Evolutionary conservation across 2,797 vertebrate species (phyloP), one percentile per base, ranked within the genome.

Genomic region (Fratercula arctica): DNA sequence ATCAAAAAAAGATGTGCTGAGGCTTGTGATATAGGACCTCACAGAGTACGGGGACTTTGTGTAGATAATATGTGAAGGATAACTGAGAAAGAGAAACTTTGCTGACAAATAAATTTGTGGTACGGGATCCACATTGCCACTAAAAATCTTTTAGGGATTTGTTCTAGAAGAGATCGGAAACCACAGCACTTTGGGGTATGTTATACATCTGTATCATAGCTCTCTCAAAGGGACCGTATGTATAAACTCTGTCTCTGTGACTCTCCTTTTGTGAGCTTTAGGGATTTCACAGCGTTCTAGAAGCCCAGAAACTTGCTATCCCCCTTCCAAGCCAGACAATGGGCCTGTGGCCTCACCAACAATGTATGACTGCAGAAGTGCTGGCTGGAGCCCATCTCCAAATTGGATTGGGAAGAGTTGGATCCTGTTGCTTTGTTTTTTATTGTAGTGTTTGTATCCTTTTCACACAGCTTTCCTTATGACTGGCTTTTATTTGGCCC

Each of bases 401-500:
- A 31, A 87, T 66, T 91, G 66, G 29, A 75, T 28, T 76, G 72
- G 84, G 64, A 95, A 91, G 88, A 86, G 82, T 54, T 92, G 81
- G 64, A 93, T 95, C 66, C 88, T 85, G 31, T 88, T 1, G 0
- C 84, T 91, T 88, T 93, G 53, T 0, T 48, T 48, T 92, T 91
- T 92, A 57, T 94, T 96, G 68, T 94, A 39, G 76, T 64, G 45
- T 92, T 95, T 64, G 35, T 92, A 59, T 95, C 67, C 85, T 94
- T 87, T 94, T 93, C 87, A 91, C 31, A 53, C 66, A 88, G 83
- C 61, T 94, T 94, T 91, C 73, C 80, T 90, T 88, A 85, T 45
- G 67, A 67, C 46, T 86, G 66, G 39, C 8, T 95, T 94, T 93
- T 95, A 93, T 96, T 97, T 96, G 89, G 88, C 93, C 96, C 96